phyloP scores from a whole-genome alignment of 2,888 invertebrate species.

The Dolomedes plantarius region DNA sequence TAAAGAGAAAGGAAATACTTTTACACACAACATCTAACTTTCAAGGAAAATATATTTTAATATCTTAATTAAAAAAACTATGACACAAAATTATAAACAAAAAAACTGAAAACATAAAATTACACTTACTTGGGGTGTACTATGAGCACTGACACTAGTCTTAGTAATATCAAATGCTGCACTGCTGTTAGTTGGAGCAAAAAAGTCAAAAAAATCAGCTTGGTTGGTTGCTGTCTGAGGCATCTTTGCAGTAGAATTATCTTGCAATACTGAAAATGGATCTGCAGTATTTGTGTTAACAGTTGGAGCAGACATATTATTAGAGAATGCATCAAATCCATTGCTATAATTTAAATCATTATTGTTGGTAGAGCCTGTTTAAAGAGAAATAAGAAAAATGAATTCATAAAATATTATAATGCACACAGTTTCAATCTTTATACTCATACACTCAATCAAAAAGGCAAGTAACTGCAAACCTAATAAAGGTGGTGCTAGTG shows the following conservation, averaged over 20 bases:
- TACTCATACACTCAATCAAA: background rate
- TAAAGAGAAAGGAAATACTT: no score
- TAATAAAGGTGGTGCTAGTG: conserved; percentile 60
- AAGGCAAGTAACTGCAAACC: background rate
- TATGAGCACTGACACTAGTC: conserved; percentile 64
- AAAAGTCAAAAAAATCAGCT: conserved; percentile 68
- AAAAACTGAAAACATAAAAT: no score
- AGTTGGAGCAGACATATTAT: conserved; percentile 12
- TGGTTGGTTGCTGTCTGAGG: conserved; percentile 20
- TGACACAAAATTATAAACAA: no score
- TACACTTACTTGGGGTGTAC: conserved; percentile 65
- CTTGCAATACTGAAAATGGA: conserved; percentile 51
- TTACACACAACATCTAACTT: no score
- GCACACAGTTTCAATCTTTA: background rate
- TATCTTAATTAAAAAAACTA: no score
- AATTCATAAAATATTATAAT: no score
- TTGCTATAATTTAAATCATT: conserved; percentile 51
- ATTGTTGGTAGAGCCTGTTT: conserved; percentile 24
- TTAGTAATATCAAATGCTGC: conserved; percentile 46
- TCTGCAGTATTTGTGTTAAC: conserved; percentile 32
- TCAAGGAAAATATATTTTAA: no score
- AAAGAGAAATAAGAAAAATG: background rate
- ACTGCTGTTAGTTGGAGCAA: conserved; percentile 33
- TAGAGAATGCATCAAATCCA: conserved; percentile 59
- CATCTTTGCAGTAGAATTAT: background rate